These are phyloP conservation scores for Lithophane ornitopus DNA, from an alignment of 2,888 invertebrate genomes.

Conservation along the genomic window DNA sequence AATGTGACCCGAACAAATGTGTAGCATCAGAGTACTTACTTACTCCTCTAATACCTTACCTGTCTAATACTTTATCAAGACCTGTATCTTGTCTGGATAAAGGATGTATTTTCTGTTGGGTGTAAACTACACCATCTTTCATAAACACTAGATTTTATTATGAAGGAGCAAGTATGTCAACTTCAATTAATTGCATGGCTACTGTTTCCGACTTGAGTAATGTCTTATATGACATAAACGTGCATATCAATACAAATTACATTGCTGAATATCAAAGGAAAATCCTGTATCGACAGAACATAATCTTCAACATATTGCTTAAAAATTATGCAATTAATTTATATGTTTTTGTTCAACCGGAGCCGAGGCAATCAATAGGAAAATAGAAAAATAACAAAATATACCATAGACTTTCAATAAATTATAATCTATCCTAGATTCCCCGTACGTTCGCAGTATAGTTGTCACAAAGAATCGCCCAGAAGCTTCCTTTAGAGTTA, in stretches of 20 bases:
- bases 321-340: neutral
- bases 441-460: slow-evolving; percentile 43
- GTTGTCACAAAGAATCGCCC: slow-evolving; percentile 70
- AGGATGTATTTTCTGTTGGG: neutral
- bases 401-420: slow-evolving; percentile 16
- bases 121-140: neutral
- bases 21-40: too few relatives aligned
- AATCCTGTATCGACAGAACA: neutral
- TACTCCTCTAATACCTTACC: too few relatives aligned
- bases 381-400: slow-evolving; percentile 1
- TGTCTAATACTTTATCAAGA: neutral
- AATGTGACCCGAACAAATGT: neutral
- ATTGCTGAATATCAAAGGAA: neutral
- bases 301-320: neutral
- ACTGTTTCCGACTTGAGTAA: neutral
- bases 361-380: slow-evolving; percentile 33
- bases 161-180: neutral
- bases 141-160: neutral
- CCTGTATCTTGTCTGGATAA: neutral
- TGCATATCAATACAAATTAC: neutral
- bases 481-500: slow-evolving; percentile 82
- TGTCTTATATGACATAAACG: neutral
- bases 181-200: neutral
- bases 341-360: neutral
- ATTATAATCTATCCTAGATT: slow-evolving; percentile 51